A percentile compares a stretch with the other conserved stretches of the same genome.
phyloP scores from a whole-genome alignment of 2,113 vertebrate species.

The Oreocharis arfaki region DNA sequence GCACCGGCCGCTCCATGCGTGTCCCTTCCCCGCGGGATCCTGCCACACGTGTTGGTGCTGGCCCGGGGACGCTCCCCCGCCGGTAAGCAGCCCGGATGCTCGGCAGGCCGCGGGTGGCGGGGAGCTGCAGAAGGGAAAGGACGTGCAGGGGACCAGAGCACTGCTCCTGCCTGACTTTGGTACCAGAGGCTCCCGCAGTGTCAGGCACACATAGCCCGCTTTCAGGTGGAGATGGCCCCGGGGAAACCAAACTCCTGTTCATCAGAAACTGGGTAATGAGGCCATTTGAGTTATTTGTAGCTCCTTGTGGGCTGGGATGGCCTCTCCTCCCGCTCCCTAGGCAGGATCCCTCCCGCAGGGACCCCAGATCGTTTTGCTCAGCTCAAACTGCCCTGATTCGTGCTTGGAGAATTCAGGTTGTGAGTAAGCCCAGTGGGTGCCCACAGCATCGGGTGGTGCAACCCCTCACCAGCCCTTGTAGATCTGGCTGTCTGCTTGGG shows the following conservation, averaged over 20 bases:
- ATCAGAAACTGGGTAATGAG: slow-evolving; percentile 47
- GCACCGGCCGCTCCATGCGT: background rate
- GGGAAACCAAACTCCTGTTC: background rate
- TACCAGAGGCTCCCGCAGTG: background rate
- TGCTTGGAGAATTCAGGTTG: background rate
- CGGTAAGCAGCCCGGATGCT: background rate
- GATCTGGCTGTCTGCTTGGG: background rate
- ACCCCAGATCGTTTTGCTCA: background rate
- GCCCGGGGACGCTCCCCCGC: fast-evolving
- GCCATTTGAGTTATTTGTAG: slow-evolving; percentile 52
- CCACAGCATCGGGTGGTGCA: background rate
- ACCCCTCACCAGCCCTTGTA: background rate
- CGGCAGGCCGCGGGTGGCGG: no score
- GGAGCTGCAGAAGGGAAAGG: background rate
- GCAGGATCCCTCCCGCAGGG: background rate
- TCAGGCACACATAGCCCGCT: background rate
- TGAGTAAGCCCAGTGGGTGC: background rate
- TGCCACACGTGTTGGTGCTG: background rate
- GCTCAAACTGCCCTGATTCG: slow-evolving; percentile 18
- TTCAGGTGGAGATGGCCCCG: background rate
- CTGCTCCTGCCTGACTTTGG: background rate
- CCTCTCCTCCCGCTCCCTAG: background rate
- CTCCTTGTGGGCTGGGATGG: background rate
- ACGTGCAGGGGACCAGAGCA: background rate
- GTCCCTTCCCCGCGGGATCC: background rate